Percentiles rank a stretch among this genome's conserved stretches.
Conservation (phyloP, 2,888 invertebrate species). For the Cryptocheilus praepositus region DNA sequence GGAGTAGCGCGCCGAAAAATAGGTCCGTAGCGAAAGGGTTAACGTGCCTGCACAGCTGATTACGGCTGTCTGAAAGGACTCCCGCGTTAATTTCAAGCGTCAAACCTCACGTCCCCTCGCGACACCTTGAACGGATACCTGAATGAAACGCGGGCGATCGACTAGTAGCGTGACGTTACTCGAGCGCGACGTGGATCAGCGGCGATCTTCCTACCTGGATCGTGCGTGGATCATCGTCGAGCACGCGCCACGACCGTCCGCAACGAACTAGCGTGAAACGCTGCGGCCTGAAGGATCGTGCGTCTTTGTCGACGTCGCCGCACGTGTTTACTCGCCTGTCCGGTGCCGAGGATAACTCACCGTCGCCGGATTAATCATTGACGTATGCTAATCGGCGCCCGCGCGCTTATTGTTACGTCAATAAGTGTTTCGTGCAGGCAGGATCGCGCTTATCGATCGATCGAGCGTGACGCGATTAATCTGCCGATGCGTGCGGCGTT, state of each 20-base stretch:
- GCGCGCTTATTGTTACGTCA: slow-evolving; percentile 30
- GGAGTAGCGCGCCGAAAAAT: too few relatives aligned
- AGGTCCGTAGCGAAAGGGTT: too few relatives aligned
- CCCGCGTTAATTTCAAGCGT: too few relatives aligned
- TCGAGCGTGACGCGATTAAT: slow-evolving; percentile 8
- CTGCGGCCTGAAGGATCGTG: slow-evolving; percentile 17
- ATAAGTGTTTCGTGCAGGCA: slow-evolving; percentile 21
- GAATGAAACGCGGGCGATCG: too few relatives aligned
- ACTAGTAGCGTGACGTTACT: too few relatives aligned
- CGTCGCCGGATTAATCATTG: slow-evolving; percentile 42
- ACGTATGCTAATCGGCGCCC: slow-evolving; percentile 51
- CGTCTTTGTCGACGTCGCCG: slow-evolving; percentile 39
- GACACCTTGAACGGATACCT: too few relatives aligned
- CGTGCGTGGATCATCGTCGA: not conserved
- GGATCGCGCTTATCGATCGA: not conserved
- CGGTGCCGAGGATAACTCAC: slow-evolving; percentile 41
- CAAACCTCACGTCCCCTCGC: too few relatives aligned
- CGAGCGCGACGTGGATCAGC: too few relatives aligned
- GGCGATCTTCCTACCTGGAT: slow-evolving; percentile 15
- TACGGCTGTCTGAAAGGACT: too few relatives aligned
- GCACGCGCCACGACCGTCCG: slow-evolving; percentile 32
- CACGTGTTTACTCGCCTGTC: slow-evolving; percentile 49
- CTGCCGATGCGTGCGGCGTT: too few relatives aligned
- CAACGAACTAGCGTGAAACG: slow-evolving; percentile 33
- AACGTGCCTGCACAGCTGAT: too few relatives aligned